Evolutionary conservation across 2,888 invertebrate species (phyloP), one percentile per base, ranked within the genome.

Genomic region (Agrochola circellaris): DNA sequence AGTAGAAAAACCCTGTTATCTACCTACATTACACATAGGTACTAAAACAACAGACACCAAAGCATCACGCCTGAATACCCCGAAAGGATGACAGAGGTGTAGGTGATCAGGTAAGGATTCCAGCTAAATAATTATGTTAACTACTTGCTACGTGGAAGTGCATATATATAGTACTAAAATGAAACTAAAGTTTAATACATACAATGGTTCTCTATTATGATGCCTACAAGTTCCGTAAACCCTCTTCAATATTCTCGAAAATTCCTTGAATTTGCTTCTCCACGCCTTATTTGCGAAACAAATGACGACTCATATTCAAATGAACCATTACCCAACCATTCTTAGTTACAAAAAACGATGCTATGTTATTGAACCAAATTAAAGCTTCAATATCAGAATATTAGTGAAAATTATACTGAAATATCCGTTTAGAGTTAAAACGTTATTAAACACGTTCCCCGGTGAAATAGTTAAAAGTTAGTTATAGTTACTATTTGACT

Each of bases 401-500:
- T 73, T 34, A 73, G 48, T 30, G 70, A 58, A 75, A 76, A 79
- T 83, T 75, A 84, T 58, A 69, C 69, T 73, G 30, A 82, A 83
- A 78, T 76, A 76, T 60, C 69, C 68, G 51, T 71, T 79, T 77
- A 79, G 77, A 62, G 82, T 76, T 74, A 76, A 85, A 85, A 86
- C 81, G 76, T 80, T 78, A 84, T 90, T 88, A 88, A 90, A 88
- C 86, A 81, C 81, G 85, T 88, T 88, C 75, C 82, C 73, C 69
- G 42, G 61, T 81, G 73, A 75, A 87, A 89, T 89, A 89, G 90
- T 90, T 89, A 90, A 89, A 34, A 89, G 84, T 89, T 84, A 34
- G 66, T 60, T 83, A 84, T 17, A 58, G 87, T 88, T 85, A 84
- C 83, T 89, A 90, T 91, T 91, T 91, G 88, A 89, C 89, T 88